Conservation (phyloP, 2,113 vertebrate species). For the Notarius lentiginosus region DNA sequence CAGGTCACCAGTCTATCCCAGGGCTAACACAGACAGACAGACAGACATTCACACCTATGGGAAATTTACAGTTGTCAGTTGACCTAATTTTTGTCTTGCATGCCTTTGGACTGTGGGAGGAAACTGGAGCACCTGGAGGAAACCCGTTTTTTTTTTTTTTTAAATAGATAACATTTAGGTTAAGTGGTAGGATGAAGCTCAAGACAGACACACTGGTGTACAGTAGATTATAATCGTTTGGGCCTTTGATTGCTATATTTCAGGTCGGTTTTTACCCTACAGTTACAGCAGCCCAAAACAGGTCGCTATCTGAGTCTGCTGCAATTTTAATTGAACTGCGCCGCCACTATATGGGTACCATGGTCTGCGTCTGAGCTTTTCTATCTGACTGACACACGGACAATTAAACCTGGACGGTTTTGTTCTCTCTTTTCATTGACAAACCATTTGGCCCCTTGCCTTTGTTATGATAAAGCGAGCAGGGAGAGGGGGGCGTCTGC, state of each 20-base stretch:
- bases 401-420: slow-evolving; percentile 56
- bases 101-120: no score
- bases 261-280: slow-evolving; percentile 4
- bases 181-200: slow-evolving; percentile 27
- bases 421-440: slow-evolving; percentile 49
- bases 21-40: no score
- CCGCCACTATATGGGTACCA: slow-evolving; percentile 4
- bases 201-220: slow-evolving; percentile 12
- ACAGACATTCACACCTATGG: no score
- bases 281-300: slow-evolving; percentile 39
- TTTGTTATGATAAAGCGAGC: slow-evolving; percentile 61
- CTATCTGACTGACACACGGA: slow-evolving; percentile 55
- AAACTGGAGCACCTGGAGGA: no score
- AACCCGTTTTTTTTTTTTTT: no score
- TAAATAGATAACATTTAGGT: slow-evolving; percentile 13
- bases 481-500: slow-evolving; percentile 43
- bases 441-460: slow-evolving; percentile 41
- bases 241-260: slow-evolving; percentile 37
- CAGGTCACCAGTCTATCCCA: no score
- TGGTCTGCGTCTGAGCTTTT: slow-evolving; percentile 40
- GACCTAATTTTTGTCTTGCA: no score
- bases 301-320: slow-evolving; percentile 23
- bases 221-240: slow-evolving; percentile 32
- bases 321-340: slow-evolving; percentile 48
- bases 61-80: no score